These are phyloP conservation scores for Urocyon cinereoargenteus DNA, from an alignment of 2,797 vertebrate species.

Conservation along the genomic window DNA sequence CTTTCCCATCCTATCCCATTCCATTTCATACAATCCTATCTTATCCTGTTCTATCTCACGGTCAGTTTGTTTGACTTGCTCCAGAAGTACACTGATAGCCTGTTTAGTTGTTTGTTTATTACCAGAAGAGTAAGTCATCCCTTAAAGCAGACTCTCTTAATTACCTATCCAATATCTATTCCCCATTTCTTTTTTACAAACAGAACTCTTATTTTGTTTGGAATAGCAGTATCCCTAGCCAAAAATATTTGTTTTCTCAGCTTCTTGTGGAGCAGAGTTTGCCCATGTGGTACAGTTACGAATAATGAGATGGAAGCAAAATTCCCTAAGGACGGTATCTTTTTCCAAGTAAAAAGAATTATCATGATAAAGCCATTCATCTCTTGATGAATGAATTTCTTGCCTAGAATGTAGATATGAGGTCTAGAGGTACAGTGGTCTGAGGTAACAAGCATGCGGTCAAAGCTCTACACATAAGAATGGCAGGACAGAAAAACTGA, in stretches of 20 bases:
- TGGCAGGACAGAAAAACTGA: not conserved
- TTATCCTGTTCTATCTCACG: not conserved
- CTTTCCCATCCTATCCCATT: not conserved
- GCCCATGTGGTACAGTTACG: not conserved
- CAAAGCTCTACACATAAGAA: not conserved
- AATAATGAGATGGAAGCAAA: not conserved
- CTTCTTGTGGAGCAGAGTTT: not conserved
- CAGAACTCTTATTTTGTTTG: not conserved
- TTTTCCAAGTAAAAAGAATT: not conserved
- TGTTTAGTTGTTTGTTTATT: not conserved
- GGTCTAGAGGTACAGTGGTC: not conserved
- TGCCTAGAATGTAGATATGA: not conserved
- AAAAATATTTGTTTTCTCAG: not conserved
- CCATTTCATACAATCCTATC: not conserved
- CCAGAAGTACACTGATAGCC: not conserved
- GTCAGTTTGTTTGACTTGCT: not conserved
- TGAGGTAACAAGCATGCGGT: not conserved
- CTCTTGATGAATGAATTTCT: too few relatives aligned
- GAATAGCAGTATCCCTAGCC: not conserved
- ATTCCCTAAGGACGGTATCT: not conserved
- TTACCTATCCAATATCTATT: not conserved
- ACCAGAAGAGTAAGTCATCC: not conserved
- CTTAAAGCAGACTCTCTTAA: not conserved
- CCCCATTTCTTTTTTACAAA: not conserved
- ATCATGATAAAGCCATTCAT: not conserved